Conservation (phyloP, 2,888 invertebrate species). For the Eupithecia dodoneata region DNA sequence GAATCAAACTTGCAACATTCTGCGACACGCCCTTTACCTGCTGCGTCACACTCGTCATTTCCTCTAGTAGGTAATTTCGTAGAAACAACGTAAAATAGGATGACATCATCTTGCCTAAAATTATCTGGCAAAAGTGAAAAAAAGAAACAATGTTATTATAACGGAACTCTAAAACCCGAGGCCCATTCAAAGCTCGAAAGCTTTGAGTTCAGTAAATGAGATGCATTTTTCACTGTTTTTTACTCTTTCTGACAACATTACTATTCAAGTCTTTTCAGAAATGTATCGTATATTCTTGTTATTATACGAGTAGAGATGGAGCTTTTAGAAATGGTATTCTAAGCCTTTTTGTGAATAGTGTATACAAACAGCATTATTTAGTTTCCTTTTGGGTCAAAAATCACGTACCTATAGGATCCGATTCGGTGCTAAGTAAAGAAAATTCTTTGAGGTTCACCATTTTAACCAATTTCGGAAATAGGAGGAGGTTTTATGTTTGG, state of each 20-base stretch:
- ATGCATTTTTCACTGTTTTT: slow-evolving; percentile 6
- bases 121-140: background rate
- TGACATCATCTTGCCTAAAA: background rate
- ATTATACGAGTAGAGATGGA: background rate
- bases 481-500: too few relatives aligned
- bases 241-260: slow-evolving; percentile 7
- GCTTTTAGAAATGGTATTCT: background rate
- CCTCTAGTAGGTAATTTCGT: background rate
- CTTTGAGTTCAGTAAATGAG: slow-evolving; percentile 4
- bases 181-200: slow-evolving; percentile 1
- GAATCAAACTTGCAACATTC: background rate
- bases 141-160: background rate
- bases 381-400: background rate
- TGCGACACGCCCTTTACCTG: background rate
- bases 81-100: background rate
- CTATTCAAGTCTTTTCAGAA: slow-evolving; percentile 7
- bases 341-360: background rate
- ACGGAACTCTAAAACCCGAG: background rate
- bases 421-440: too few relatives aligned
- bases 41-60: background rate
- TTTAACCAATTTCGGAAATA: too few relatives aligned
- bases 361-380: background rate
- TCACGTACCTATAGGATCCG: background rate
- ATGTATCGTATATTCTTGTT: slow-evolving; percentile 7
- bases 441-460: too few relatives aligned